Conservation (phyloP, 2,113 vertebrate genomes). For the Stercorarius parasiticus region DNA sequence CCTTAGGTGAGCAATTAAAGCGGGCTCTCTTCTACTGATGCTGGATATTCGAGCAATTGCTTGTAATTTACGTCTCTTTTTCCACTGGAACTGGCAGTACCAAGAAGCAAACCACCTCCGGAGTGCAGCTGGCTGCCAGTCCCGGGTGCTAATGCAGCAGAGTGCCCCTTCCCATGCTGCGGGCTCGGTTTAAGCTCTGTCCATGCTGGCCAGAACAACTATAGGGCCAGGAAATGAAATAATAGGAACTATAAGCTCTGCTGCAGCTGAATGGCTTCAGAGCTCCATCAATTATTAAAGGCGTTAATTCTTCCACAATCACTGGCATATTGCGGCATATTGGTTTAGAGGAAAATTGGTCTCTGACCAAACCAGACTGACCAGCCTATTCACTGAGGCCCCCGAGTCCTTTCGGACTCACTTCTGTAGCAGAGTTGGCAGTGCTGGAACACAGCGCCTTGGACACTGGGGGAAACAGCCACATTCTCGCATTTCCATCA, state of each 20-base stretch:
- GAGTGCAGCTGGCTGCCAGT: not conserved
- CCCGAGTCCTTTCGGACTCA: not conserved
- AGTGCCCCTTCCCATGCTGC: not conserved
- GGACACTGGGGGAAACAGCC: not conserved
- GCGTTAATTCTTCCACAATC: slow-evolving; percentile 38
- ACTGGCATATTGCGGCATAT: not conserved
- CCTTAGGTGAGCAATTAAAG: not conserved
- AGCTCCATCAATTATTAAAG: slow-evolving; percentile 42
- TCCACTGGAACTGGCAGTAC: not conserved
- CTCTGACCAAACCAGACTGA: not conserved
- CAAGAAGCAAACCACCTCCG: not conserved
- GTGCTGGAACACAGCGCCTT: not conserved
- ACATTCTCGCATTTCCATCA: not conserved
- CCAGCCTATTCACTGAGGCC: not conserved
- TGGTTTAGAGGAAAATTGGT: not conserved
- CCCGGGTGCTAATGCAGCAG: not conserved
- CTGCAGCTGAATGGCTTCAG: slow-evolving; percentile 26
- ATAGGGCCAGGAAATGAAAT: slow-evolving; percentile 21
- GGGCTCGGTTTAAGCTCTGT: not conserved
- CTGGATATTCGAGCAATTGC: not conserved
- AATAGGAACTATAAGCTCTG: slow-evolving; percentile 15
- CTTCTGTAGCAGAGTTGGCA: not conserved
- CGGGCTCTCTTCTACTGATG: not conserved
- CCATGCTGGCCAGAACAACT: not conserved
- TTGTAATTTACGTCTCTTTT: not conserved